These are phyloP conservation scores for Thecocarcelia acutangulata DNA, from an alignment of 2,888 invertebrate genomes.

Conservation along the genomic window DNA sequence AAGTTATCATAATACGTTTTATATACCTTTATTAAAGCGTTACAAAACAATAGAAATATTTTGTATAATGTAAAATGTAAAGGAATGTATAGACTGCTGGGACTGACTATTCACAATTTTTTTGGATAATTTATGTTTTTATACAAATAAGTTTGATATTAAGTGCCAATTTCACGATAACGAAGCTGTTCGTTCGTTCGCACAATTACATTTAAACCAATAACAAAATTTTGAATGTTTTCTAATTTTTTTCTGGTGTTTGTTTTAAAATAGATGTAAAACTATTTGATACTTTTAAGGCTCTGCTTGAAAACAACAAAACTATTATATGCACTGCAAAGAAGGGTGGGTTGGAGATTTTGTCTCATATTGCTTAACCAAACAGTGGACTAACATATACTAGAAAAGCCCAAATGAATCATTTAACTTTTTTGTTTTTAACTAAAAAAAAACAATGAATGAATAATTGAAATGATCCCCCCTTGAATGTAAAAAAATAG, in stretches of 20 bases:
- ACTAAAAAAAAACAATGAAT: not conserved
- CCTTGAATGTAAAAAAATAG: conserved; percentile 40
- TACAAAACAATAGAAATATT: conserved; percentile 16
- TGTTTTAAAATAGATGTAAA: not conserved
- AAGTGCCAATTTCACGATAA: no score
- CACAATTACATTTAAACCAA: no score
- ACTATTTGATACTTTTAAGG: conserved; percentile 16
- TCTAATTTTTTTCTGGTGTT: no score
- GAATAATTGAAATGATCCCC: conserved; percentile 13
- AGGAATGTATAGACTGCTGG: not conserved
- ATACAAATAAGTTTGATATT: no score
- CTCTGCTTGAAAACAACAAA: conserved; percentile 14
- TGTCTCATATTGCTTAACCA: conserved; percentile 28
- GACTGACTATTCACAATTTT: no score
- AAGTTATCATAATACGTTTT: conserved; percentile 12
- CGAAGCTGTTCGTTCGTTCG: no score
- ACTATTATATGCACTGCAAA: not conserved
- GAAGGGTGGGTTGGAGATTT: not conserved
- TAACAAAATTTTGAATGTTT: no score
- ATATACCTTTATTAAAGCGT: conserved; percentile 13
- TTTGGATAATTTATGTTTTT: no score
- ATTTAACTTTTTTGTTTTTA: conserved; percentile 36
- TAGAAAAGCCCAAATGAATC: conserved; percentile 48
- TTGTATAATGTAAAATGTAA: not conserved
- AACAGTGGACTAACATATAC: not conserved